phyloP scores from a whole-genome alignment of 2,113 vertebrate genomes.

The Tetraodon nigroviridis region DNA sequence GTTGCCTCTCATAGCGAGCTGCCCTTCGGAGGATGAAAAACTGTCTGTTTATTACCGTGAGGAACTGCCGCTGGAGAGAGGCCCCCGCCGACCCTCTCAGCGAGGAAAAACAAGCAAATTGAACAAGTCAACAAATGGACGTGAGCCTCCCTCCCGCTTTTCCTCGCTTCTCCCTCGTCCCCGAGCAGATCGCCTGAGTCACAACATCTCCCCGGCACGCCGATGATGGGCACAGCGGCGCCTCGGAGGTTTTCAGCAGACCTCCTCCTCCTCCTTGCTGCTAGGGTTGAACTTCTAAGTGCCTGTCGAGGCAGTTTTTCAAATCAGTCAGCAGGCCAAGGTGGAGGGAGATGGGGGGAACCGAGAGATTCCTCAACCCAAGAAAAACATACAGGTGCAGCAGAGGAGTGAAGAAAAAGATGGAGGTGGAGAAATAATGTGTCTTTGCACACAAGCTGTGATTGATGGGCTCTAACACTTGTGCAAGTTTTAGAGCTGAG shows the following conservation, averaged over 20 bases:
- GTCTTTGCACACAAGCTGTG: conserved; percentile 6
- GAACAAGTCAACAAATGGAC: conserved; percentile 55
- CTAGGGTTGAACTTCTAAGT: conserved; percentile 12
- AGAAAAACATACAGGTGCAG: conserved; percentile 38
- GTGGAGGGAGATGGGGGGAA: conserved; percentile 15
- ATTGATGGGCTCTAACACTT: background rate
- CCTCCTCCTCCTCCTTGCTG: conserved; percentile 19
- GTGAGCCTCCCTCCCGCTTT: conserved; percentile 1
- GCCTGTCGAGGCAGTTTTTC: conserved; percentile 34
- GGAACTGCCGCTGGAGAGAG: conserved; percentile 27
- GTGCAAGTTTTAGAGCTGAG: no score
- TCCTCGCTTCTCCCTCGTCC: background rate
- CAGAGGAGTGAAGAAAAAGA: background rate
- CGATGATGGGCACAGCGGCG: conserved; percentile 5
- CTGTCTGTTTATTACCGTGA: conserved; percentile 54
- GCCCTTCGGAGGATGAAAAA: conserved; percentile 42
- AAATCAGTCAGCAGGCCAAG: conserved; percentile 30
- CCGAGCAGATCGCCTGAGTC: conserved; percentile 14
- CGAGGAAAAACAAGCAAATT: conserved; percentile 58
- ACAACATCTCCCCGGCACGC: conserved; percentile 7
- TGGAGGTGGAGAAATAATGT: conserved; percentile 1
- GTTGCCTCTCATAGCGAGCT: conserved; percentile 38
- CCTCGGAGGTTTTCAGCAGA: conserved; percentile 28
- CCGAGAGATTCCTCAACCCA: conserved; percentile 7
- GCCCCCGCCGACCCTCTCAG: conserved; percentile 35